A percentile compares a stretch with the other conserved stretches of the same genome.
These are phyloP conservation scores for Cetoscarus ocellatus DNA, from an alignment of 2,797 vertebrate species.

Conservation along the genomic window DNA sequence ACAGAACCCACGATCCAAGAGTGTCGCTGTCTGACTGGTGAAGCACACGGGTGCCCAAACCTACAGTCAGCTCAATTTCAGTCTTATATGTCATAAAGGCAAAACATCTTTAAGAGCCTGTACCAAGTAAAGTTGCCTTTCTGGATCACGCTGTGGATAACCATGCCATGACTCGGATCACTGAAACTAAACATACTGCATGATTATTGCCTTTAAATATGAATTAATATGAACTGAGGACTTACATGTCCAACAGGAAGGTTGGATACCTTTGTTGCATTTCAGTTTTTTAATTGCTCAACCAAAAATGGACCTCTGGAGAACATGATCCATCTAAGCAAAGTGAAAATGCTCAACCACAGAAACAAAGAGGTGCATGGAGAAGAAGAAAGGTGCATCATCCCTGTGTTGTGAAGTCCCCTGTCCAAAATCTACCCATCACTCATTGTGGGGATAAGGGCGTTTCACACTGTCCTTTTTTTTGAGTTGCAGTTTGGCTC, in stretches of 20 bases:
- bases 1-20: too few species aligned
- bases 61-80: too few species aligned
- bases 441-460: neutral
- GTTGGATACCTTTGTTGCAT: neutral
- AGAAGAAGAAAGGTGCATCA: neutral
- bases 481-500: neutral
- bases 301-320: neutral
- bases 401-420: neutral
- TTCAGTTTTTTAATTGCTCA: too few species aligned
- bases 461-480: slow-evolving; percentile 2
- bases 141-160: too few species aligned
- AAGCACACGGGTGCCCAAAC: too few species aligned
- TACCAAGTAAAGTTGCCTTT: too few species aligned
- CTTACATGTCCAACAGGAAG: neutral
- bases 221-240: neutral
- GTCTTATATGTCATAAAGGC: too few species aligned
- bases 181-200: too few species aligned
- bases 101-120: too few species aligned
- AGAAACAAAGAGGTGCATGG: neutral
- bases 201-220: neutral
- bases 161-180: too few species aligned
- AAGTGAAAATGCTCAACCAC: slow-evolving; percentile 49
- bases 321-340: neutral
- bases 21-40: too few species aligned
- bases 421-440: neutral